phyloP scores from a whole-genome alignment of 2,113 vertebrate species.

The Vicugna pacos region DNA sequence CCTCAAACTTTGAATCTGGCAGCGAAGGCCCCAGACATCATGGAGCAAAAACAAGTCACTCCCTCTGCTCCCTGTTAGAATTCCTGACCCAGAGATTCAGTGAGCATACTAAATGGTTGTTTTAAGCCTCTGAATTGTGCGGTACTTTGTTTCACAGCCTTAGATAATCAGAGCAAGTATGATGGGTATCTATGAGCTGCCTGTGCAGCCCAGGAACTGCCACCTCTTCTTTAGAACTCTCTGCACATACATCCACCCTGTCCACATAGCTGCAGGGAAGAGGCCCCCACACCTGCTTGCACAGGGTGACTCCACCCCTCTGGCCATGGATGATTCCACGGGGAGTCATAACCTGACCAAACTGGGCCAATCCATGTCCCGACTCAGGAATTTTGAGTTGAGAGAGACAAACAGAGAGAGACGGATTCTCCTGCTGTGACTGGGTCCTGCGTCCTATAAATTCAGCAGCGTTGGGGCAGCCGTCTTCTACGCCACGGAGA shows the following conservation, averaged over 20 bases:
- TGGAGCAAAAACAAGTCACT: not conserved
- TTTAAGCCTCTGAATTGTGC: not conserved
- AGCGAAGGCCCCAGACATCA: not conserved
- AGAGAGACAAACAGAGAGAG: not conserved
- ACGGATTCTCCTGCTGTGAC: not conserved
- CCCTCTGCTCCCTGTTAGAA: not conserved
- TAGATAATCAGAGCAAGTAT: not conserved
- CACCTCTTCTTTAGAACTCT: not conserved
- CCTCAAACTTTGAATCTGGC: not conserved
- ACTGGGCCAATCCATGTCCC: not conserved
- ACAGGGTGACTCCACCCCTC: not conserved
- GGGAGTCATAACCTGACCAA: not conserved
- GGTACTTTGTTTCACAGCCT: not conserved
- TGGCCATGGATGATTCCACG: not conserved
- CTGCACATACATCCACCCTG: not conserved
- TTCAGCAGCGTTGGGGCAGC: not conserved
- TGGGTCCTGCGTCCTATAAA: not conserved
- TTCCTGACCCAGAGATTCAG: not conserved
- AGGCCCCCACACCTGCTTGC: not conserved
- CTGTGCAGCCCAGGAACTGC: not conserved
- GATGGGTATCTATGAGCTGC: rapidly evolving
- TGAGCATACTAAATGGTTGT: not conserved
- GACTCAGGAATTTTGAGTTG: not conserved
- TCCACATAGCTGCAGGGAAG: rapidly evolving
- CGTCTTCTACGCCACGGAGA: not conserved